Evolutionary conservation across 2,113 vertebrate genomes (phyloP).

Genomic region (Aspidoscelis tigris): DNA sequence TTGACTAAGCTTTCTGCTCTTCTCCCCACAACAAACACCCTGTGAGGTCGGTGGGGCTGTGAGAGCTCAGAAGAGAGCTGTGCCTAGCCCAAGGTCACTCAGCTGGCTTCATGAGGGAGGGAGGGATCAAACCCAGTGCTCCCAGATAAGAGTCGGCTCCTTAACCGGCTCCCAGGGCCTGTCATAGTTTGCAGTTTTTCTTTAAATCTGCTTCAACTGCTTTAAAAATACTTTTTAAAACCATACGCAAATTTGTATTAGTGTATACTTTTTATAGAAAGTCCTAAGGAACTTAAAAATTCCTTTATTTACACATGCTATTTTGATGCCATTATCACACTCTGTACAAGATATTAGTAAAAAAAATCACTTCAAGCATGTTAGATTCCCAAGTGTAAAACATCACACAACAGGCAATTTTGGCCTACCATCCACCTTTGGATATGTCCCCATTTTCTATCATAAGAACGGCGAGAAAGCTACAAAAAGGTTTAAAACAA

Average conservation of each 20-base stretch:
- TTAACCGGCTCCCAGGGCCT: too few species aligned
- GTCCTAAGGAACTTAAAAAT: neutral
- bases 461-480: constrained; percentile 86
- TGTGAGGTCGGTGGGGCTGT: too few species aligned
- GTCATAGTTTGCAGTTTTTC: neutral
- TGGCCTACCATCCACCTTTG: constrained; percentile 98
- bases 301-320: neutral
- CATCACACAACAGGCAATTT: constrained; percentile 68
- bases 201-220: neutral
- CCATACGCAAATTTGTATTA: neutral
- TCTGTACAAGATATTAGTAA: constrained; percentile 73
- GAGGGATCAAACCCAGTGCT: too few species aligned
- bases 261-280: neutral
- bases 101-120: too few species aligned
- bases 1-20: too few species aligned
- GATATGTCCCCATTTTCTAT: constrained; percentile 96
- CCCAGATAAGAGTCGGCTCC: too few species aligned
- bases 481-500: constrained; percentile 71
- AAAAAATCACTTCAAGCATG: constrained; percentile 53
- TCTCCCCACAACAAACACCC: too few species aligned
- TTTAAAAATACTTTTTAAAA: neutral
- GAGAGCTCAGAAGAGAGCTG: too few species aligned
- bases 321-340: constrained; percentile 23
- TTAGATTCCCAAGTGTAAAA: constrained; percentile 65
- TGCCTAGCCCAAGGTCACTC: too few species aligned